These are phyloP conservation scores for Phasianus colchicus DNA, from an alignment of 2,113 vertebrate species.

Conservation along the genomic window DNA sequence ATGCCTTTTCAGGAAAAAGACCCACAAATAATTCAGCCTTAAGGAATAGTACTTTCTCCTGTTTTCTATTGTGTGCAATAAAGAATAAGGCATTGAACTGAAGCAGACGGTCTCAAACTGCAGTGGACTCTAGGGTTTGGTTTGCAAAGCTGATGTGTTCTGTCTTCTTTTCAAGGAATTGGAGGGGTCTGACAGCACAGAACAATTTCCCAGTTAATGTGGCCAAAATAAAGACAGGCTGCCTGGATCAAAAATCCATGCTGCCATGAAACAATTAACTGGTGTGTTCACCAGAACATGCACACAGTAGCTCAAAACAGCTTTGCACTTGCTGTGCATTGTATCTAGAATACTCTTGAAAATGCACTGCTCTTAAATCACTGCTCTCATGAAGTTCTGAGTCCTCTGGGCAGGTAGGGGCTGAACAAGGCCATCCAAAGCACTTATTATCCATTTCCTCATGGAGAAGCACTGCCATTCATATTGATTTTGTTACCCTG, in stretches of 20 bases:
- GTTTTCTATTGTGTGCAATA: not conserved
- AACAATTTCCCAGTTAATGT: not conserved
- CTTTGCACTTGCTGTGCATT: not conserved
- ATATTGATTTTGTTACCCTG: not conserved
- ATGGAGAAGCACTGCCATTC: not conserved
- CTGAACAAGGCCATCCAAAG: not conserved
- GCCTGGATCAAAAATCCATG: not conserved
- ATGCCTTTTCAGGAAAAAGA: not conserved
- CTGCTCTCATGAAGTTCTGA: not conserved
- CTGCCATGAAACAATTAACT: not conserved
- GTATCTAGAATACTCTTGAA: conserved; percentile 1
- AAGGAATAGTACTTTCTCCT: not conserved
- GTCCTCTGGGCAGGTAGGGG: not conserved
- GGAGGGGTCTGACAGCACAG: not conserved
- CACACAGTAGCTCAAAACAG: not conserved
- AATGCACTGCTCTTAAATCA: not conserved
- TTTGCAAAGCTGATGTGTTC: not conserved
- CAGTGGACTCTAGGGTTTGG: not conserved
- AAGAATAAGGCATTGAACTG: not conserved
- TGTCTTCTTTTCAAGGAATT: not conserved
- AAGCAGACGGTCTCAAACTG: not conserved
- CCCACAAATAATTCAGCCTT: not conserved
- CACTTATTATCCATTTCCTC: not conserved
- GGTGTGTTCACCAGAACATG: not conserved
- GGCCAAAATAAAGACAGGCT: not conserved